Base-by-base conservation (phyloP, 2,888 invertebrate genomes). In the Deroplatys truncata region DNA sequence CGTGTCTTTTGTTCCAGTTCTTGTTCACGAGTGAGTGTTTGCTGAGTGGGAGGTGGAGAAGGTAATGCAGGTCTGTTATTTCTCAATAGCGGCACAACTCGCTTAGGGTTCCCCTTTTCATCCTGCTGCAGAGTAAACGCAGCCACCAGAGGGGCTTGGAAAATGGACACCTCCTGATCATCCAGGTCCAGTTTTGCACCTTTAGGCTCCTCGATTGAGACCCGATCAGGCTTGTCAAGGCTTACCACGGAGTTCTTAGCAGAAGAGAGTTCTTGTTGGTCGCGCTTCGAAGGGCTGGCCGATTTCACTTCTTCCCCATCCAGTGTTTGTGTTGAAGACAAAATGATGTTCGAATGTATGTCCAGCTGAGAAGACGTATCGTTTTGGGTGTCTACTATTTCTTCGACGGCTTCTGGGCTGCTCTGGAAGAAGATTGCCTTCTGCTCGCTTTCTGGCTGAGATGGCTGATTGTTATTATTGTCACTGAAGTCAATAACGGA, bases 111-210 rank as follows among this genome's bases (percentile, higher is more conserved):
- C 1, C 98, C 98, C 49, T 95, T 94, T 91, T 96, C 96, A 92
- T 98, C 97, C 93, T 98, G 96, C 91, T 98, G 97, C 0, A 98
- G 97, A 0, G 98, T 98, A 92, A 98, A 98, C 0, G 98, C 98
- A 3, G 97, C 97, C 0, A 98, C 96, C 90, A 98, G 92, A 0
- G 98, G 97, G 4, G 97, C 97, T 91, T 96, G 96, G 92, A 96
- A 97, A 88, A 98, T 97, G 93, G 89, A 86, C 1, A 90, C 90
- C 7, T 90, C 90, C 20, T 85, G 84, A 56, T 88, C 90, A 28
- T 97, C 97, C 1, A 97, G 97, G 90, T 96, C 96, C 90, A 95
- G 94, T 92, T 92, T 92, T 7, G 83, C 31, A 15, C 29, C 43
- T 2, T n/a, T 13, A 31, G 43, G 28, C 0, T 72, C 56, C 56